A percentile compares a stretch with the other conserved stretches of the same genome.
phyloP scores from a whole-genome alignment of 2,888 invertebrate genomes.

The Scaptomyza caliginosa region DNA sequence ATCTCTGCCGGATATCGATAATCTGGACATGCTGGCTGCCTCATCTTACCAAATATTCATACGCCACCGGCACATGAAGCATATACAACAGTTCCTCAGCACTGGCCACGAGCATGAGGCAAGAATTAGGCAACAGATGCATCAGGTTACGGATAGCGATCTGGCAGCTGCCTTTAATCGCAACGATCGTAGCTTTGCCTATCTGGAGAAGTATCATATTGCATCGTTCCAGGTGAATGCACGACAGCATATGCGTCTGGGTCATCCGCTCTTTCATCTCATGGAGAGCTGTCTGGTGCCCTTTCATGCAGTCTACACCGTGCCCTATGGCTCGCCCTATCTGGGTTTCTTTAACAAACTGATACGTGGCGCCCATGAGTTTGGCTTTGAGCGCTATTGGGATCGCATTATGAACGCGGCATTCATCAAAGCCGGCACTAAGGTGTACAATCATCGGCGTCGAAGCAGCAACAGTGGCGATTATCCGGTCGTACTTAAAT shows the following conservation, averaged over 20 bases:
- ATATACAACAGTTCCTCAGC: constrained; percentile 83
- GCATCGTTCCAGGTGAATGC: constrained; percentile 70
- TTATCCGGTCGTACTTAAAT: constrained; percentile 74
- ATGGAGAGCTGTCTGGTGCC: constrained; percentile 86
- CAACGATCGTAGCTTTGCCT: constrained; percentile 85
- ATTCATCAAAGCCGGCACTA: constrained; percentile 70
- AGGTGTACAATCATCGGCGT: constrained; percentile 40
- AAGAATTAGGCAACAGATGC: constrained; percentile 81
- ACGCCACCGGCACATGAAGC: constrained; percentile 83
- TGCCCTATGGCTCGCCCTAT: constrained; percentile 87
- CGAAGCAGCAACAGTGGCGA: constrained; percentile 45
- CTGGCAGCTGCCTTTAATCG: constrained; percentile 83
- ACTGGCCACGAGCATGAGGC: constrained; percentile 60
- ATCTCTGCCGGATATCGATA: constrained; percentile 79
- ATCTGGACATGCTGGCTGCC: constrained; percentile 69
- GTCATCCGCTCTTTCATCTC: constrained; percentile 85
- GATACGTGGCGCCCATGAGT: constrained; percentile 85
- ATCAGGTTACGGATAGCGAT: constrained; percentile 83
- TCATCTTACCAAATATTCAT: constrained; percentile 82
- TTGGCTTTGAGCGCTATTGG: constrained; percentile 85
- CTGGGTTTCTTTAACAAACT: constrained; percentile 85
- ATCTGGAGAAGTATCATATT: constrained; percentile 85
- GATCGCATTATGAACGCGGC: constrained; percentile 72
- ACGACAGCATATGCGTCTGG: constrained; percentile 76
- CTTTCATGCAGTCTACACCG: constrained; percentile 85